Evolutionary conservation across 2,888 invertebrate species (phyloP).

Genomic region (Pycnomerus fuliginosus): DNA sequence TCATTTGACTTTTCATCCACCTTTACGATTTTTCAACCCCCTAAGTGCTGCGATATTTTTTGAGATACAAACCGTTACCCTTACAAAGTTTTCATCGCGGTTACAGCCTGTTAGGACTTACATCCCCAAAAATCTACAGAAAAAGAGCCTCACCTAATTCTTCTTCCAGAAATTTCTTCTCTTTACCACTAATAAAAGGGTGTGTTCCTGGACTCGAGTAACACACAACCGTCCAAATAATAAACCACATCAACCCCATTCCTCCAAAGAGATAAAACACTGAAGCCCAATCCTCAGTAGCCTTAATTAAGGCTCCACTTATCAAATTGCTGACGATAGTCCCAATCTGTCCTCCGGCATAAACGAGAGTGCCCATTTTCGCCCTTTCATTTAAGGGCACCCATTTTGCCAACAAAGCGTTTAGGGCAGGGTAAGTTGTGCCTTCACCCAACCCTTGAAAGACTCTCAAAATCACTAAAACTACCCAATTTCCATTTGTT

Average conservation of each 20-base stretch:
- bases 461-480: conserved; percentile 56
- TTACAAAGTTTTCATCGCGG: too few relatives aligned
- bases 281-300: conserved; percentile 41
- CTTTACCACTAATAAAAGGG: conserved; percentile 71
- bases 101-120: too few relatives aligned
- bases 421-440: conserved; percentile 89
- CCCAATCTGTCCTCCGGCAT: conserved; percentile 74
- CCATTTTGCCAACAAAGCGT: conserved; percentile 85
- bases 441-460: conserved; percentile 73
- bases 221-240: conserved; percentile 53
- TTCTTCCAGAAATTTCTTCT: conserved; percentile 67
- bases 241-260: conserved; percentile 69
- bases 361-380: conserved; percentile 74
- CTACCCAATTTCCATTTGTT: conserved; percentile 61
- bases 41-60: too few relatives aligned
- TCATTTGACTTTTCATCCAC: too few relatives aligned
- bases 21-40: too few relatives aligned
- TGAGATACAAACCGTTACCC: too few relatives aligned
- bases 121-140: too few relatives aligned
- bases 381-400: conserved; percentile 85
- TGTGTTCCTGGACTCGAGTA: conserved; percentile 66
- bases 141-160: conserved; percentile 58
- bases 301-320: conserved; percentile 46
- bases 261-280: conserved; percentile 79
- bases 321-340: conserved; percentile 64